Evolutionary conservation across 2,888 invertebrate species (phyloP).

Genomic region (Onthophagus sagittarius): DNA sequence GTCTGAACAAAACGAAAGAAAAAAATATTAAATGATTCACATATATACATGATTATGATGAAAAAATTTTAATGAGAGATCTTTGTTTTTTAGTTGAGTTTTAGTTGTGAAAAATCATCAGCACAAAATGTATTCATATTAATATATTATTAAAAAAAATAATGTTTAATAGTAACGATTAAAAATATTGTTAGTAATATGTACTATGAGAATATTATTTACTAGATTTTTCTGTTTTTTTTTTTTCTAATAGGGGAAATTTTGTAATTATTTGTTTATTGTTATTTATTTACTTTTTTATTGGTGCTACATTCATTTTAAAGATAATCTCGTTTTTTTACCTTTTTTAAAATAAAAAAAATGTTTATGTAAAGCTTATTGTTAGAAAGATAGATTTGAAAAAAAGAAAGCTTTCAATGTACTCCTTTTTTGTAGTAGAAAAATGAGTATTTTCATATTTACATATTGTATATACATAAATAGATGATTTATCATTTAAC

Average conservation of each 20-base stretch:
- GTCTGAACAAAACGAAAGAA: slow-evolving; percentile 43
- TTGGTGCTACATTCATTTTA: background rate
- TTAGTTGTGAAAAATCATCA: slow-evolving; percentile 5
- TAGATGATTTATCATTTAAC: slow-evolving; percentile 16
- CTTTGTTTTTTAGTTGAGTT: background rate
- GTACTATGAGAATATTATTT: too few species aligned
- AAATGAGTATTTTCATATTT: slow-evolving; percentile 25
- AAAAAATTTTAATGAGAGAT: too few species aligned
- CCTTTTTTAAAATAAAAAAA: slow-evolving; percentile 2
- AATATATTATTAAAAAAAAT: background rate
- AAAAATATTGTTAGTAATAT: too few species aligned
- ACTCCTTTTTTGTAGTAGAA: slow-evolving; percentile 16
- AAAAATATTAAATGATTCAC: slow-evolving; percentile 2
- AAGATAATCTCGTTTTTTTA: slow-evolving; percentile 1
- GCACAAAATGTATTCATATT: background rate
- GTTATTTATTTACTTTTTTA: background rate
- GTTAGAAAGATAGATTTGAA: background rate
- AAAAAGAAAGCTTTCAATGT: slow-evolving; percentile 15
- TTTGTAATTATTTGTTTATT: background rate
- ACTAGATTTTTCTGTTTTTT: too few species aligned
- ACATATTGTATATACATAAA: slow-evolving; percentile 23
- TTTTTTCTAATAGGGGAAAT: background rate
- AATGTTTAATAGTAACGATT: background rate
- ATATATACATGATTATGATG: too few species aligned
- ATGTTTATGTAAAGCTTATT: background rate